phyloP scores from a whole-genome alignment of 1,140 invertebrate species.

The fruit fly (Drosophila melanogaster) region DNA sequence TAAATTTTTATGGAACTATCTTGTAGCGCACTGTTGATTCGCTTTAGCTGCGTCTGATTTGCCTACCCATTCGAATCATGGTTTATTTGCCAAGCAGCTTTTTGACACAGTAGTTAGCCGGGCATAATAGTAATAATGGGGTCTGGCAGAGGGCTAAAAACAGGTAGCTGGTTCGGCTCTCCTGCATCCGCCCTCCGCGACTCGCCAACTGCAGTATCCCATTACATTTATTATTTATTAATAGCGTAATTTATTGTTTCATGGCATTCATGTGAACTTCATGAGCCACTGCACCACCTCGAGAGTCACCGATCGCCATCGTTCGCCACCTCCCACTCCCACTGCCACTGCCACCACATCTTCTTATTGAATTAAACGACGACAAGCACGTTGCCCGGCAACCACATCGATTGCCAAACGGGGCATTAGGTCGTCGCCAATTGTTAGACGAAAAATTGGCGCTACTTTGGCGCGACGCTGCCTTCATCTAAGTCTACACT shows the following conservation, averaged over 20 bases:
- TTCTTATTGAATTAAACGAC: conserved; percentile 81
- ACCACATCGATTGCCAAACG: conserved; percentile 70
- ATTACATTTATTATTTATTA: conserved; percentile 85
- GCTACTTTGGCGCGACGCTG: conserved; percentile 62
- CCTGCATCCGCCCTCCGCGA: conserved; percentile 1
- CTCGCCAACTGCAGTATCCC: conserved; percentile 67
- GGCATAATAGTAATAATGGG: conserved; percentile 65
- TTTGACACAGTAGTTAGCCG: conserved; percentile 75
- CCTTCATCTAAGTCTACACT: conserved; percentile 10
- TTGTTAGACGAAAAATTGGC: conserved; percentile 82
- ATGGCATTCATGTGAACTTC: conserved; percentile 84
- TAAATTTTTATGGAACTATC: too few species aligned
- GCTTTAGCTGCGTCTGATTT: conserved; percentile 6
- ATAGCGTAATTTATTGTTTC: conserved; percentile 84
- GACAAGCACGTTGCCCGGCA: conserved; percentile 47
- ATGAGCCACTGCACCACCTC: conserved; percentile 38
- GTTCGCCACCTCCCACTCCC: conserved; percentile 13
- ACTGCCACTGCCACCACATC: conserved; percentile 24
- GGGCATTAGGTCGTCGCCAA: conserved; percentile 80
- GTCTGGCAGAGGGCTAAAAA: conserved; percentile 43
- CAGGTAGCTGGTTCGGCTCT: conserved; percentile 60
- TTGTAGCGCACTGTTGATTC: conserved; percentile 33
- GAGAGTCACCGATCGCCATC: conserved; percentile 26
- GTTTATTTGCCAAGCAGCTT: conserved; percentile 68
- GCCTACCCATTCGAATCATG: conserved; percentile 21